phyloP scores from a whole-genome alignment of 1,140 invertebrate genomes.

The Drosophila repleta region DNA sequence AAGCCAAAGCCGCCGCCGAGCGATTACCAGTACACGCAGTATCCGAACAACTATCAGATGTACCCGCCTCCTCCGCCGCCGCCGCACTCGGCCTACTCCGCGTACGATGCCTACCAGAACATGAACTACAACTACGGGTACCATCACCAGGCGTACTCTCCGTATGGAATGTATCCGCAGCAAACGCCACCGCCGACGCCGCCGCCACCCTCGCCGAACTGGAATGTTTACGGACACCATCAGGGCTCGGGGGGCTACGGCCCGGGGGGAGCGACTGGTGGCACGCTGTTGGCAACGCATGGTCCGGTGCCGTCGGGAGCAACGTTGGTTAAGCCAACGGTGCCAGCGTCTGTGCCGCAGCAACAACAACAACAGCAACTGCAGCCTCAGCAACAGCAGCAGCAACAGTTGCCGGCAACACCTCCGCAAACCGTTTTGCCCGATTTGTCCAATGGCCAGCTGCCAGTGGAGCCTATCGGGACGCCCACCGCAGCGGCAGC shows the following conservation, averaged over 20 bases:
- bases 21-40: conserved; percentile 82
- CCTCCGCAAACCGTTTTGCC: conserved; percentile 68
- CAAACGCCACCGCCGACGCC: conserved; percentile 84
- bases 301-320: conserved; percentile 41
- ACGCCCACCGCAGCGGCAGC: conserved; percentile 30
- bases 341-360: conserved; percentile 33
- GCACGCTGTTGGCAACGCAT: conserved; percentile 56
- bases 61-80: conserved; percentile 80
- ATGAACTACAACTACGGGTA: conserved; percentile 84
- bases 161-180: conserved; percentile 83
- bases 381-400: conserved; percentile 38
- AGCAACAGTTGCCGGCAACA: conserved; percentile 52
- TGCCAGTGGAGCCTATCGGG: conserved; percentile 19
- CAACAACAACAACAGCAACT: conserved; percentile 42
- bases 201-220: conserved; percentile 85
- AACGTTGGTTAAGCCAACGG: conserved; percentile 46
- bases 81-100: conserved; percentile 75
- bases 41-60: conserved; percentile 83
- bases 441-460: conserved; percentile 64
- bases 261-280: conserved; percentile 46
- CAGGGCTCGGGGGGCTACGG: conserved; percentile 60
- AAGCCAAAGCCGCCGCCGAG: conserved; percentile 83
- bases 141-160: conserved; percentile 80
- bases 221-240: conserved; percentile 86
- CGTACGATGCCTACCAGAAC: conserved; percentile 83